These are phyloP conservation scores for Episyrphus balteatus DNA, from an alignment of 1,140 invertebrate species.

Conservation along the genomic window DNA sequence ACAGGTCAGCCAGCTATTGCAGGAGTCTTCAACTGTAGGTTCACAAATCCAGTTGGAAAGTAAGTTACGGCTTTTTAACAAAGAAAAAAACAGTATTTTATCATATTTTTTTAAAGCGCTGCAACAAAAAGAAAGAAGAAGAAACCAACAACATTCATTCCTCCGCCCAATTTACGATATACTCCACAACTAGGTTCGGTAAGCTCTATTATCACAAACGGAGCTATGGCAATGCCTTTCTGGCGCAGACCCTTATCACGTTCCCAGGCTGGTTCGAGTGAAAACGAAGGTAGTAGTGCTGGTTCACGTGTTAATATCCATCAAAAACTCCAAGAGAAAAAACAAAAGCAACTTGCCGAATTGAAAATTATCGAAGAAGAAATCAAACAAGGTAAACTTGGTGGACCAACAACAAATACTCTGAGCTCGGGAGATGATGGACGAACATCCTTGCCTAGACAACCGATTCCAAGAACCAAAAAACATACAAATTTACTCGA, in stretches of 20 bases:
- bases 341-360: slow-evolving; percentile 76
- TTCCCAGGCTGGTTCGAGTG: slow-evolving; percentile 22
- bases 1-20: slow-evolving; percentile 45
- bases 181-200: background rate
- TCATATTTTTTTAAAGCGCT: slow-evolving; percentile 17
- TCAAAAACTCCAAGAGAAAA: slow-evolving; percentile 78
- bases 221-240: slow-evolving; percentile 52
- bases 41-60: slow-evolving; percentile 56
- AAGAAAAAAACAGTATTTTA: background rate
- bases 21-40: slow-evolving; percentile 81
- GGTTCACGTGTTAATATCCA: slow-evolving; percentile 71
- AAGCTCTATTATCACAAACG: slow-evolving; percentile 6
- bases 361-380: slow-evolving; percentile 71
- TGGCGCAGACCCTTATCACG: slow-evolving; percentile 58
- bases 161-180: slow-evolving; percentile 48
- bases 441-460: slow-evolving; percentile 35
- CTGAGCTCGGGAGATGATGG: slow-evolving; percentile 36
- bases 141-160: slow-evolving; percentile 76
- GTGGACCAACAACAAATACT: slow-evolving; percentile 34
- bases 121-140: slow-evolving; percentile 72
- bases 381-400: slow-evolving; percentile 71
- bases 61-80: slow-evolving; percentile 10
- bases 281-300: slow-evolving; percentile 60
- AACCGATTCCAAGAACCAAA: slow-evolving; percentile 46
- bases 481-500: slow-evolving; percentile 33